Conservation (phyloP, 2,113 vertebrate species). For the Clarias magur region DNA sequence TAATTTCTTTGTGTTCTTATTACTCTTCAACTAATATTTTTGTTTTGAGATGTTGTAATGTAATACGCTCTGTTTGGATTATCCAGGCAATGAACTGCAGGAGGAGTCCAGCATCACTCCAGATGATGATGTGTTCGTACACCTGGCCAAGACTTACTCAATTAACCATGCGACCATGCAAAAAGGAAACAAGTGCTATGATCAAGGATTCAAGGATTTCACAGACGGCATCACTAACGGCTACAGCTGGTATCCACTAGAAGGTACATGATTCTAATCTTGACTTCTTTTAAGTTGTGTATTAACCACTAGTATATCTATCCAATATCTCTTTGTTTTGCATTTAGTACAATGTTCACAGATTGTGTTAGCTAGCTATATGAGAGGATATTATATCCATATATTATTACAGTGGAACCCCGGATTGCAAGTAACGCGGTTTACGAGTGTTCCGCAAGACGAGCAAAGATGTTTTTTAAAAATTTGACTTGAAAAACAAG, state of each 20-base stretch:
- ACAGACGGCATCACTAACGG: slow-evolving; percentile 85
- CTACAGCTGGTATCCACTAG: slow-evolving; percentile 84
- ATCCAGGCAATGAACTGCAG: slow-evolving; percentile 66
- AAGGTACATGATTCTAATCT: slow-evolving; percentile 70
- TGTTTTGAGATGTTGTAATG: neutral
- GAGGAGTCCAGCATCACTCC: slow-evolving; percentile 73
- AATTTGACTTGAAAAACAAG: too few species aligned
- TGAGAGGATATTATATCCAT: too few species aligned
- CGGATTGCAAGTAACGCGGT: too few species aligned
- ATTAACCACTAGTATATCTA: too few species aligned
- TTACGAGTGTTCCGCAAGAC: too few species aligned
- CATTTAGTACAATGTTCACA: too few species aligned
- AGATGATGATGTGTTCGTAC: slow-evolving; percentile 87
- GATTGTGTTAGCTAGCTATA: too few species aligned
- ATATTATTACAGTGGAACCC: too few species aligned
- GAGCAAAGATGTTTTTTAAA: too few species aligned
- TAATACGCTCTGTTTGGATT: neutral
- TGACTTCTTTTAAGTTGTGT: too few species aligned
- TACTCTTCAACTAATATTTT: neutral
- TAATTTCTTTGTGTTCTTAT: neutral
- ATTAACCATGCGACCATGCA: slow-evolving; percentile 81
- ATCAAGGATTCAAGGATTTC: slow-evolving; percentile 62
- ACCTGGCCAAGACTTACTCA: slow-evolving; percentile 87
- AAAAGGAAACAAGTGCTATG: slow-evolving; percentile 69
- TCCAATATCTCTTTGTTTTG: too few species aligned